Conservation (phyloP, 2,888 invertebrate genomes). For the Hypsopygia costalis region DNA sequence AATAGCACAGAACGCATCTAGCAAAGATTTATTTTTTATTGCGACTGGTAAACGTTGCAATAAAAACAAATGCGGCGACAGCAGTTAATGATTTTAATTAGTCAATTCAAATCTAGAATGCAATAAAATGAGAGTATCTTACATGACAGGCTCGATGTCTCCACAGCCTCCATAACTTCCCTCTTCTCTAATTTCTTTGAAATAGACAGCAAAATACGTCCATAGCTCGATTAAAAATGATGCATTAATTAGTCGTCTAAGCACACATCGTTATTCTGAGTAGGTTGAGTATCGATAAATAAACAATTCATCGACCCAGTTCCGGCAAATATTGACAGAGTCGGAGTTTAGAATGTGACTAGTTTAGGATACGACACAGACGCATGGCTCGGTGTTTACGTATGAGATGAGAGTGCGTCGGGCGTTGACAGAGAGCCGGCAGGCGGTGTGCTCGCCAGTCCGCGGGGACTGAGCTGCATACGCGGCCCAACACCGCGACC, state of each 20-base stretch:
- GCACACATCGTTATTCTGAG: conserved; percentile 12
- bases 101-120: no score
- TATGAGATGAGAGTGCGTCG: conserved; percentile 44
- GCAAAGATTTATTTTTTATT: no score
- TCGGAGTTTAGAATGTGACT: conserved; percentile 30
- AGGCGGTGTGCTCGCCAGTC: conserved; percentile 49
- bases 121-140: conserved; percentile 25
- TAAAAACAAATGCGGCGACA: no score
- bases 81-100: no score
- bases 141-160: conserved; percentile 39
- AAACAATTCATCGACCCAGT: conserved; percentile 37
- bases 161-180: conserved; percentile 36
- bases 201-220: conserved; percentile 3
- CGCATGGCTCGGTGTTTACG: conserved; percentile 45
- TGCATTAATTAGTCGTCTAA: neutral
- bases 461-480: conserved; percentile 53
- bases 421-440: conserved; percentile 43
- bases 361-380: conserved; percentile 29
- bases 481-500: conserved; percentile 38
- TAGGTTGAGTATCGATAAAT: conserved; percentile 24
- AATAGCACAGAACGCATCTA: no score
- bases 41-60: no score
- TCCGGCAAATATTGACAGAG: conserved; percentile 48
- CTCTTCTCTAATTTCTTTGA: conserved; percentile 1
- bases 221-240: conserved; percentile 2